Conservation (phyloP, 2,113 vertebrate genomes). For the Corydoras maculifer region DNA sequence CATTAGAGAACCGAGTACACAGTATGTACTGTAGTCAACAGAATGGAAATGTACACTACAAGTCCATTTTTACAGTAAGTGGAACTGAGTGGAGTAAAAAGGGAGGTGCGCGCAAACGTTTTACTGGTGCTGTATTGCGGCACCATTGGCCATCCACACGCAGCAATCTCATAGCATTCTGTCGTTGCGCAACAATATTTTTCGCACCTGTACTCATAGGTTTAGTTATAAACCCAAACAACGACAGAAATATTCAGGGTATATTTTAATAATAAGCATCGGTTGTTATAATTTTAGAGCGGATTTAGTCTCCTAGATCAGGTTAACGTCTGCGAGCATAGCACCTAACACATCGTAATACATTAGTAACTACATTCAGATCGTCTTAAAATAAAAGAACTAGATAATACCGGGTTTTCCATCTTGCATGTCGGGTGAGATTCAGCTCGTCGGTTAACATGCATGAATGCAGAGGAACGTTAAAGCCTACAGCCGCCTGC, state of each 20-base stretch:
- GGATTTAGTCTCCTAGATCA: too few relatives aligned
- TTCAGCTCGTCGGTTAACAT: conserved; percentile 36
- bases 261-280: neutral
- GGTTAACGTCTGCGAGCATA: too few relatives aligned
- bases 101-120: too few relatives aligned
- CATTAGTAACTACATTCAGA: too few relatives aligned
- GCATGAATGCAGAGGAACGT: conserved; percentile 45
- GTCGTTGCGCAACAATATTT: neutral
- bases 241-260: neutral
- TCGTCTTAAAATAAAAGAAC: neutral
- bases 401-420: conserved; percentile 51
- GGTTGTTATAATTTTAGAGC: too few relatives aligned
- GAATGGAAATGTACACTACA: too few relatives aligned
- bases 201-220: neutral
- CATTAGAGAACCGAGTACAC: too few relatives aligned
- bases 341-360: too few relatives aligned
- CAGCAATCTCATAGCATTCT: neutral
- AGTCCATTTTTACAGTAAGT: too few relatives aligned
- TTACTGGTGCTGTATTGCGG: neutral
- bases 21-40: too few relatives aligned
- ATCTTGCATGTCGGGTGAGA: conserved; percentile 53
- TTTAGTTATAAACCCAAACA: neutral
- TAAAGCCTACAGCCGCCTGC: neutral
- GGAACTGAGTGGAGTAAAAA: too few relatives aligned
- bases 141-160: neutral